Base-by-base conservation (phyloP, 1,140 invertebrate genomes). In the Oncopodura yosiiana region DNA sequence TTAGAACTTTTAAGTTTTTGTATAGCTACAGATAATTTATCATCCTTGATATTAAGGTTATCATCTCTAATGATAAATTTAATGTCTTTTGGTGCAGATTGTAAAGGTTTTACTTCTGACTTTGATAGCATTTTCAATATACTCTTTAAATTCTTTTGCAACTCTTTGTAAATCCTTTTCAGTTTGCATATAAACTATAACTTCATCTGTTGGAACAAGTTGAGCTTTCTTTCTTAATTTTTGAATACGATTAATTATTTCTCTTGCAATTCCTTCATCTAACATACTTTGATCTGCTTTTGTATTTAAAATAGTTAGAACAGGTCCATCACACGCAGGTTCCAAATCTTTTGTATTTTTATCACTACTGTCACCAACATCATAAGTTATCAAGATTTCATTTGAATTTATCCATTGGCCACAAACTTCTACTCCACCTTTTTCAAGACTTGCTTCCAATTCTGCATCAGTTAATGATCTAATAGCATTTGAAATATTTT, bases 141-240 rank as follows among this genome's bases (percentile, higher is more conserved):
- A 87, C 2, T 80, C 74, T 19, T 76, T 72, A 61, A 87, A 82
- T 4, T 75, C 78, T 29, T 73, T 70, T n/a, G 87, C 75, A 12
- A 94, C 76, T 50, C 79, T 77, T 16, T 74, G 69, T 19, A 94
- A 71, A 46, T 81, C 77, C 46, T 75, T 76, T 42, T 74, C 73
- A 0, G 68, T 48, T 26, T 78, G 71, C 67, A 88, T 93, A 68
- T 83, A 94, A 32, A 94, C 83, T 30, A 79, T 77, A 21, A 97
- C 88, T 53, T 83, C 79, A 74, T 99, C 93, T 9, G 88, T 86
- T 1, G 94, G 92, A 18, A 94, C 83, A 12, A 99, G 74, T 66
- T 88, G 82, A 2, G 89, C 93, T 70, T 94, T 93, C 71, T 99
- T 99, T n/a, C 95, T 76, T 0, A 99, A 73, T 72, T 95, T 96